phyloP scores from a whole-genome alignment of 1,140 invertebrate genomes.

The Panagrolaimus sp. region DNA sequence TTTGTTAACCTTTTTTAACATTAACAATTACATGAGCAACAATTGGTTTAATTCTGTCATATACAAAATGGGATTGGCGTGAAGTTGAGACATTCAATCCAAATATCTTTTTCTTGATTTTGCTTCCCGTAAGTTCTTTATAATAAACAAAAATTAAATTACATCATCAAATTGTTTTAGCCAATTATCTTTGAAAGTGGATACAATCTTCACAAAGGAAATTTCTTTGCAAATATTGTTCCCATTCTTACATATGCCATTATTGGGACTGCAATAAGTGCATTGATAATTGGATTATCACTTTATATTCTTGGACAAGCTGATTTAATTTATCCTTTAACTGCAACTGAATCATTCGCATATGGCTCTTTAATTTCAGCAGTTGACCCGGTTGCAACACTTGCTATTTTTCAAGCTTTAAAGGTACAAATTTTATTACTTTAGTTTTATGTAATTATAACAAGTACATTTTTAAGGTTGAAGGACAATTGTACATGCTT shows the following conservation, averaged over 20 bases:
- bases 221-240: slow-evolving; percentile 93
- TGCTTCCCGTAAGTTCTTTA: slow-evolving; percentile 68
- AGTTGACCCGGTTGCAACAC: slow-evolving; percentile 78
- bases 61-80: slow-evolving; percentile 52
- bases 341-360: slow-evolving; percentile 88
- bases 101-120: slow-evolving; percentile 96
- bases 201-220: slow-evolving; percentile 91
- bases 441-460: too few relatives aligned
- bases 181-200: slow-evolving; percentile 97
- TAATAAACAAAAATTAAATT: too few relatives aligned
- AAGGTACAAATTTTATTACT: slow-evolving; percentile 60
- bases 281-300: slow-evolving; percentile 84
- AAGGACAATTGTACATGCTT: slow-evolving; percentile 95
- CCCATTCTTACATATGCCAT: slow-evolving; percentile 92
- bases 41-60: slow-evolving; percentile 47
- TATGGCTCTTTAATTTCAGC: slow-evolving; percentile 95
- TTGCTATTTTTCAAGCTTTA: slow-evolving; percentile 90
- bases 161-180: background rate
- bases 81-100: slow-evolving; percentile 63
- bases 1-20: background rate
- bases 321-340: slow-evolving; percentile 76
- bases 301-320: slow-evolving; percentile 83
- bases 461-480: slow-evolving; percentile 67
- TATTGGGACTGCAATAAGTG: slow-evolving; percentile 86
- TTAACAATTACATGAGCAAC: slow-evolving; percentile 30